Conservation (phyloP, 2,797 vertebrate genomes). For the Peromyscus attwateri region DNA sequence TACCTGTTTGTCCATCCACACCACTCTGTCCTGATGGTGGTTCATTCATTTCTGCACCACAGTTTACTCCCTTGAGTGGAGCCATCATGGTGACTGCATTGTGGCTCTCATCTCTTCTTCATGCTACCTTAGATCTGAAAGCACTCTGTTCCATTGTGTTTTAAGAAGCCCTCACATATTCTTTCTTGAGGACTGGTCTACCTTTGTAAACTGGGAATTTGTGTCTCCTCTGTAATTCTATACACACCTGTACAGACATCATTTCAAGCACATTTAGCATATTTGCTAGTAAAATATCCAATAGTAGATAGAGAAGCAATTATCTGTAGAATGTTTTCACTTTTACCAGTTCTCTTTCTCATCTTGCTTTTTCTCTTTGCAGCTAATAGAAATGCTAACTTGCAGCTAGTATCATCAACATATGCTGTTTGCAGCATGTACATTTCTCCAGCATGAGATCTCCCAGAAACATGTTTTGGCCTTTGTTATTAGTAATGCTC, state of each 20-base stretch:
- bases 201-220: neutral
- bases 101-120: neutral
- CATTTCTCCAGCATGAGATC: constrained; percentile 20
- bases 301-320: neutral
- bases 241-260: neutral
- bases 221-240: neutral
- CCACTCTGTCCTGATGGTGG: neutral
- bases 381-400: constrained; percentile 42
- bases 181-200: neutral
- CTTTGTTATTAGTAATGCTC: neutral
- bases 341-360: neutral
- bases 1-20: neutral
- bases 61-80: neutral
- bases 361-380: constrained; percentile 8
- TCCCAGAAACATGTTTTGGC: constrained; percentile 9
- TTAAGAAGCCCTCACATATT: neutral
- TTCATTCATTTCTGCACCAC: neutral
- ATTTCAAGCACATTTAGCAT: constrained; percentile 49
- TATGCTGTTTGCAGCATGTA: neutral
- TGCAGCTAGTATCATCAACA: neutral
- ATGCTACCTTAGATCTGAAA: neutral
- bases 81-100: neutral
- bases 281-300: constrained; percentile 20
- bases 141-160: neutral
- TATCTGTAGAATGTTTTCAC: constrained; percentile 19